Conservation (phyloP, 2,113 vertebrate species). For the Carollia perspicillata region DNA sequence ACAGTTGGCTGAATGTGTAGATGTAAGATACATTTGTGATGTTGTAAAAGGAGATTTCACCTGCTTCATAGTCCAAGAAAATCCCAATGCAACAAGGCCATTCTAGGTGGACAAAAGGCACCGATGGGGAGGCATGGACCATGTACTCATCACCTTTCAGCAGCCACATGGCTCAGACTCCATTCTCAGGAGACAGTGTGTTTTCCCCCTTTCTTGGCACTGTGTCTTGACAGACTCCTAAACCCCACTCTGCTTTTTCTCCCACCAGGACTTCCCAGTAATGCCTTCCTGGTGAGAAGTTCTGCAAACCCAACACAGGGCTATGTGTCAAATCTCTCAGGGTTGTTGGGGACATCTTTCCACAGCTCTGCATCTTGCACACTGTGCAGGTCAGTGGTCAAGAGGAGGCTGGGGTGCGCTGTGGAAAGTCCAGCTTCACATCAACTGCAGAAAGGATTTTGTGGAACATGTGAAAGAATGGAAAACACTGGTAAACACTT, state of each 20-base stretch:
- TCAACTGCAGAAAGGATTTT: constrained; percentile 52
- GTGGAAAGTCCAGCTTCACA: constrained; percentile 67
- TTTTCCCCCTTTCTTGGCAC: constrained; percentile 85
- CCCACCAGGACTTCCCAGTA: constrained; percentile 92
- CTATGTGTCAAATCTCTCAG: constrained; percentile 83
- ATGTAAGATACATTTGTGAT: constrained; percentile 83
- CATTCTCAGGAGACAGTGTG: constrained; percentile 85
- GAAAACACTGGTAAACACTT: background rate
- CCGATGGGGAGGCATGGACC: constrained; percentile 81
- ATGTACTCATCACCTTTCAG: constrained; percentile 81
- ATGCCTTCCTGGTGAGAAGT: constrained; percentile 82
- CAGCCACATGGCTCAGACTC: constrained; percentile 89
- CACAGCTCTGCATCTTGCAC: constrained; percentile 56
- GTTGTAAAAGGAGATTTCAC: constrained; percentile 89
- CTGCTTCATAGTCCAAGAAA: constrained; percentile 88
- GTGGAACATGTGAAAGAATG: background rate
- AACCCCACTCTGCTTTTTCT: constrained; percentile 88
- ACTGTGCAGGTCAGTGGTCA: constrained; percentile 41
- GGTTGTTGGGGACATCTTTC: constrained; percentile 61
- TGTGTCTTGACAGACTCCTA: constrained; percentile 86
- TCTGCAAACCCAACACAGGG: constrained; percentile 85
- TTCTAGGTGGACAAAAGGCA: constrained; percentile 68
- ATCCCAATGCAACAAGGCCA: constrained; percentile 82
- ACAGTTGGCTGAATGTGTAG: constrained; percentile 86
- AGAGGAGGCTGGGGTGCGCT: constrained; percentile 65